Base-by-base conservation (phyloP, 1,140 invertebrate genomes). In the Eurosta solidaginis region DNA sequence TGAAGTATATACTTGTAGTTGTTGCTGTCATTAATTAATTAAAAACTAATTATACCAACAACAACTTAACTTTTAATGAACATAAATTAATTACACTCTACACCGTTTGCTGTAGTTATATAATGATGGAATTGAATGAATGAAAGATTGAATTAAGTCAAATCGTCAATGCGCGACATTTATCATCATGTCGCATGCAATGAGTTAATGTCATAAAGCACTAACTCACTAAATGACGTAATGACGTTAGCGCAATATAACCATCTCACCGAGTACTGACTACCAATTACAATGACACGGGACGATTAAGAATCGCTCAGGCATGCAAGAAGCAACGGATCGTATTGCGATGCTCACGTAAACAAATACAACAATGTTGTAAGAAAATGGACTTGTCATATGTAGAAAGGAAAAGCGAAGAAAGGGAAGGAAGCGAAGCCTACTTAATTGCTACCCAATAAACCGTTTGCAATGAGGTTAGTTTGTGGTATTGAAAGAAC, bases 191-290 rank as follows among this genome's bases (percentile, higher is more conserved):
- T 68, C 59, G 40, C 59, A 68, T 68, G 59, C 59, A 33, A 68
- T 68, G 59, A 68, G 36, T 68, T 68, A 40, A 68, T 40, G 59
- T 68, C 59, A 68, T 68, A 68, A 68, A 68, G 33, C 59, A 68
- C 59, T 68, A 68, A 68, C 59, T 68, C 59, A 68, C 59, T 68
- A 40, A 68, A 68, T 68, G 59, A 68, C 36, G n/a, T 7, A 40
- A 17, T n/a, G 5, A 68, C 33, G 22, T 17, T 47, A n/a, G 7
- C 7, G 27, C 27, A 42, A 63, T 29, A n/a, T 5, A 63, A 12
- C 5, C 59, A 68, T 0, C 33, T 7, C 33, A 40, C 54, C 14
- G 14, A 47, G 45, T 47, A 36, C 45, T 12, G 14, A 47, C 45
- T 47, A 47, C 45, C n/a, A n/a, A n/a, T n/a, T n/a, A n/a, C n/a